Percentiles rank a stretch among this genome's conserved stretches.
Conservation (phyloP, 2,113 vertebrate species). For the Sceloporus tristichus region DNA sequence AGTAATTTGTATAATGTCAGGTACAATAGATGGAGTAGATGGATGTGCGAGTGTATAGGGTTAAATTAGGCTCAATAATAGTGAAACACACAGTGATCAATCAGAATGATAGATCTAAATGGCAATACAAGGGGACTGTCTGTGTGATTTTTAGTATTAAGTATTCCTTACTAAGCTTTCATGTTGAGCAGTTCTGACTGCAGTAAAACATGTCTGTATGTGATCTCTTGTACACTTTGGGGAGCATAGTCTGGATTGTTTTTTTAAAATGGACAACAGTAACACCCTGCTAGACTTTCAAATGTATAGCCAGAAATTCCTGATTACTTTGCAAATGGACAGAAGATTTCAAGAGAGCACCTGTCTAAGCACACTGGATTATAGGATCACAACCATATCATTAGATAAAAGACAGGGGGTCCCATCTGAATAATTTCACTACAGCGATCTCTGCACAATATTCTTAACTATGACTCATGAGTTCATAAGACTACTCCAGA, state of each 20-base stretch:
- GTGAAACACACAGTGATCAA: slow-evolving; percentile 97
- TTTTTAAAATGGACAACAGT: slow-evolving; percentile 36
- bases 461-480: background rate
- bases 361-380: slow-evolving; percentile 11
- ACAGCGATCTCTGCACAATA: background rate
- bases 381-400: slow-evolving; percentile 32
- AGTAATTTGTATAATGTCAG: slow-evolving; percentile 99
- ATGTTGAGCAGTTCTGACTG: slow-evolving; percentile 53
- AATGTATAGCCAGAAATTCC: background rate
- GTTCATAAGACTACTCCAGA: background rate
- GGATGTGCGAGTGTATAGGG: slow-evolving; percentile 92
- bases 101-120: slow-evolving; percentile 99
- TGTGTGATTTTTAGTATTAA: slow-evolving; percentile 71
- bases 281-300: slow-evolving; percentile 17
- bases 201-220: slow-evolving; percentile 48
- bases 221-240: slow-evolving; percentile 34
- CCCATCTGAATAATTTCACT: background rate
- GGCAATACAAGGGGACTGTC: slow-evolving; percentile 91
- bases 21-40: slow-evolving; percentile 92
- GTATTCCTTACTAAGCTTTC: slow-evolving; percentile 80
- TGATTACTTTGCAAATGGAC: background rate
- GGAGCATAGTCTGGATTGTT: background rate
- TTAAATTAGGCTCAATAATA: slow-evolving; percentile 99
- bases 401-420: background rate
- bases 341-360: background rate